These are phyloP conservation scores for Micropoecilia bifurca DNA, from an alignment of 2,797 vertebrate species.

Conservation along the genomic window DNA sequence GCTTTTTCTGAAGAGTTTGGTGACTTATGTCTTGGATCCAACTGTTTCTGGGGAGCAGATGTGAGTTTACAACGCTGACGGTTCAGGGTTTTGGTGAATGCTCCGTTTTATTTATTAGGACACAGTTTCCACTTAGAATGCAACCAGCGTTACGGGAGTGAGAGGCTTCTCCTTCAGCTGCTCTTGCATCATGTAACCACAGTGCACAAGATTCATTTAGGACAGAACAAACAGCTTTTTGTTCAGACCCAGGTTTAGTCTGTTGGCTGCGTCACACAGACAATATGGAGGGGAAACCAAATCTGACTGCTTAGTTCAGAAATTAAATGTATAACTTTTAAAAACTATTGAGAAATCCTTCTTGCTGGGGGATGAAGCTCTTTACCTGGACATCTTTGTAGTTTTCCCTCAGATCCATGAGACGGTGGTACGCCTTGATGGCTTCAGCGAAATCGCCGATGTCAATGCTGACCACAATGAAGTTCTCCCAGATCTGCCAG, in stretches of 20 bases:
- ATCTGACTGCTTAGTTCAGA: not conserved
- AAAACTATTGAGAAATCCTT: not conserved
- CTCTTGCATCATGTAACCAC: slow-evolving; percentile 11
- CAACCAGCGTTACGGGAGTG: slow-evolving; percentile 24
- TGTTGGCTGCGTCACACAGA: slow-evolving; percentile 2
- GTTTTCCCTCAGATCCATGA: slow-evolving; percentile 93
- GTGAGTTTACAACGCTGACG: slow-evolving; percentile 19
- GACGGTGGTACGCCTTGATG: slow-evolving; percentile 93
- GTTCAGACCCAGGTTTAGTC: not conserved
- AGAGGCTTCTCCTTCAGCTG: slow-evolving; percentile 11
- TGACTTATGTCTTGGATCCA: not conserved
- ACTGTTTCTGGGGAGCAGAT: slow-evolving; percentile 20
- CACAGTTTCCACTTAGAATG: slow-evolving; percentile 34
- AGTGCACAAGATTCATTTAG: slow-evolving; percentile 21
- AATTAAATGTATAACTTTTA: not conserved
- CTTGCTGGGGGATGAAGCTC: not conserved
- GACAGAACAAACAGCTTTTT: not conserved
- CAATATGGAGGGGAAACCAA: not conserved
- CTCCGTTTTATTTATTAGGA: slow-evolving; percentile 24
- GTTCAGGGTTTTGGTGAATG: slow-evolving; percentile 1
- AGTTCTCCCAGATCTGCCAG: slow-evolving; percentile 99
- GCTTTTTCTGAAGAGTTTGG: no score
- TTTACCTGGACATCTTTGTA: slow-evolving; percentile 93
- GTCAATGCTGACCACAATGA: slow-evolving; percentile 89
- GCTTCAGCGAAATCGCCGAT: slow-evolving; percentile 92